phyloP scores from a whole-genome alignment of 92 coral and sea anemone genomes.

The Porites evermanni region DNA sequence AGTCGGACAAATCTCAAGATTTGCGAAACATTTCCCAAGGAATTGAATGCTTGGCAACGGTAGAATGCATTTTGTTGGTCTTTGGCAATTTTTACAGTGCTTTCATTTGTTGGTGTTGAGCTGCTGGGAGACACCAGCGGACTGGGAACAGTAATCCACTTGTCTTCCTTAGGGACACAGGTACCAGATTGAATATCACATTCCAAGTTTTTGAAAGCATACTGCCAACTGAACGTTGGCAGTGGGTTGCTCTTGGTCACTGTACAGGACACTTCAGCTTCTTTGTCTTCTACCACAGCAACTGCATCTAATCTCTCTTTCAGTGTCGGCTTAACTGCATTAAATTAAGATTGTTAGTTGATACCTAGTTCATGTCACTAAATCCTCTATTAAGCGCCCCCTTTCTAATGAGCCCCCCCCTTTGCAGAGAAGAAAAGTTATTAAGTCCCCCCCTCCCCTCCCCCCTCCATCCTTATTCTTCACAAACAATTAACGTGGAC shows the following conservation, averaged over 20 bases:
- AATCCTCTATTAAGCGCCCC: too few species aligned
- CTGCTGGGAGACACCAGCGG: neutral
- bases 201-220: slow-evolving; percentile 24
- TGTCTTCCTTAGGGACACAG: neutral
- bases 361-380: too few species aligned
- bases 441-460: too few species aligned
- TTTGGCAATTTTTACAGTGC: neutral
- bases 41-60: slow-evolving; percentile 74
- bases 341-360: neutral
- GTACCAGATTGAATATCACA: neutral
- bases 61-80: slow-evolving; percentile 21
- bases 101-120: neutral
- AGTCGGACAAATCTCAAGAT: neutral
- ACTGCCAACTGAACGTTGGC: slow-evolving; percentile 65
- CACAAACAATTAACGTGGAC: too few species aligned
- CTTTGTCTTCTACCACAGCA: neutral
- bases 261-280: slow-evolving; percentile 41
- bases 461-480: too few species aligned
- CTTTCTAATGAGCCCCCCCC: too few species aligned
- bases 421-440: too few species aligned
- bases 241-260: slow-evolving; percentile 56
- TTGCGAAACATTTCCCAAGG: slow-evolving; percentile 41
- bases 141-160: neutral
- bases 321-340: slow-evolving; percentile 37
- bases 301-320: neutral